Conservation (phyloP, 2,888 invertebrate species). For the Drosophila anomalata region DNA sequence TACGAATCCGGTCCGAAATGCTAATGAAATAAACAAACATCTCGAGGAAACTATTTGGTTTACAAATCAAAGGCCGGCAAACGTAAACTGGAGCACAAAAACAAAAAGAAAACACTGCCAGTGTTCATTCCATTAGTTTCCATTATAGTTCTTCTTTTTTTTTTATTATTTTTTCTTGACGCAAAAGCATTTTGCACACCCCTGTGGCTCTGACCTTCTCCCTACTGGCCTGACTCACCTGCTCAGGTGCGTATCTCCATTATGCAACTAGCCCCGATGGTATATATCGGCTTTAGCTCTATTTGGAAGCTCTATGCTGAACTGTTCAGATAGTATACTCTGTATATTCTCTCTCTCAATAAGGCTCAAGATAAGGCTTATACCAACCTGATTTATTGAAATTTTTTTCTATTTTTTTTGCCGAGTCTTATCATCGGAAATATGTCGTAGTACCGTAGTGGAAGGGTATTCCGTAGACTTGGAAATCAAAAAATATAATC, state of each 20-base stretch:
- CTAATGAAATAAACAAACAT: slow-evolving; percentile 76
- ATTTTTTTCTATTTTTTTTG: background rate
- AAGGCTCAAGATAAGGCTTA: background rate
- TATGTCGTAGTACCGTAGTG: background rate
- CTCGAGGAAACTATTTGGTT: slow-evolving; percentile 69
- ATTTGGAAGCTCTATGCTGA: too few species aligned
- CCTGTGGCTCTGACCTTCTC: slow-evolving; percentile 9
- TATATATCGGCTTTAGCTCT: slow-evolving; percentile 1
- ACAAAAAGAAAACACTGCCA: background rate
- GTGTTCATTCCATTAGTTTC: slow-evolving; percentile 21
- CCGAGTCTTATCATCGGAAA: background rate
- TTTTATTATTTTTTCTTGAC: slow-evolving; percentile 11
- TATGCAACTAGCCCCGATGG: slow-evolving; percentile 4
- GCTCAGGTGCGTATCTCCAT: slow-evolving; percentile 19
- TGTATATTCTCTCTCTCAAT: background rate
- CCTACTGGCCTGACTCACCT: slow-evolving; percentile 13
- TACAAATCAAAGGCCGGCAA: slow-evolving; percentile 50
- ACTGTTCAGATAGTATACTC: background rate
- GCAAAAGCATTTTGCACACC: slow-evolving; percentile 13
- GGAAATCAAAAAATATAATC: background rate
- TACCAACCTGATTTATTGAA: slow-evolving; percentile 1
- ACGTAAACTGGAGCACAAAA: slow-evolving; percentile 27
- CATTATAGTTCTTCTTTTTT: background rate
- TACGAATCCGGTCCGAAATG: slow-evolving; percentile 43
- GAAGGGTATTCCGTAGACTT: background rate